Base-by-base conservation (phyloP, 1,140 invertebrate species). In the Platyscapa corneri region DNA sequence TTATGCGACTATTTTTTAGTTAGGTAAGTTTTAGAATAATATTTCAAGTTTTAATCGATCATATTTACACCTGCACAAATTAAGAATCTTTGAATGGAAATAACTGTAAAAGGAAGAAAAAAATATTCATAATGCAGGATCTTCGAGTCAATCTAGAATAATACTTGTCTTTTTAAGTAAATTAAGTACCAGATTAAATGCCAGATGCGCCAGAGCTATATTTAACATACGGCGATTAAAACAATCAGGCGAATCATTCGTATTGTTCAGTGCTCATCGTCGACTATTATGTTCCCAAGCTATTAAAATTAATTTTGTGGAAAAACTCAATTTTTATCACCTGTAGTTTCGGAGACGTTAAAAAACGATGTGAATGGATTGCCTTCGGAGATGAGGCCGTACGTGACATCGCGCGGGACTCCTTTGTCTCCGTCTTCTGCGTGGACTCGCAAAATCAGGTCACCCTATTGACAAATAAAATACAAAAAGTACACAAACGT, bases 381-480 rank as follows among this genome's bases (percentile, higher is more conserved):
- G 80, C 95, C 95, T 91, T 97, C 96, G 1, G 97, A 96, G 32
- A 97, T 95, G 77, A 98, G 93, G 20, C 96, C 96, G 89, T 98
- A 98, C 90, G 96, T 95, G 65, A 98, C 95, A 88, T 96, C 95
- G 70, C 97, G 94, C 6, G 97, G 97, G 65, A 96, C 96, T 1
- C 97, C 97, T 90, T 96, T 96, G 90, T 98, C 97, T 5, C 97
- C 97, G 91, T 98, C 97, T 92, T 97, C 96, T n/a, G 97, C 97
- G 86, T 95, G 95, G 1, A 98, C 96, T 92, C 95, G 95, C 27
- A 97, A 89, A 85, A 96, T 91, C 23, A 94, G 87, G 60, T 95
- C 94, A 16, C 95, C 95, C 96, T 96, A 86, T 72, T 88, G n/a
- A n/a, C n/a, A n/a, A n/a, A 90, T 53, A 30, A 80, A 6, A 7